Evolutionary conservation across 2,888 invertebrate species (phyloP).

Genomic region (Acronicta psi): DNA sequence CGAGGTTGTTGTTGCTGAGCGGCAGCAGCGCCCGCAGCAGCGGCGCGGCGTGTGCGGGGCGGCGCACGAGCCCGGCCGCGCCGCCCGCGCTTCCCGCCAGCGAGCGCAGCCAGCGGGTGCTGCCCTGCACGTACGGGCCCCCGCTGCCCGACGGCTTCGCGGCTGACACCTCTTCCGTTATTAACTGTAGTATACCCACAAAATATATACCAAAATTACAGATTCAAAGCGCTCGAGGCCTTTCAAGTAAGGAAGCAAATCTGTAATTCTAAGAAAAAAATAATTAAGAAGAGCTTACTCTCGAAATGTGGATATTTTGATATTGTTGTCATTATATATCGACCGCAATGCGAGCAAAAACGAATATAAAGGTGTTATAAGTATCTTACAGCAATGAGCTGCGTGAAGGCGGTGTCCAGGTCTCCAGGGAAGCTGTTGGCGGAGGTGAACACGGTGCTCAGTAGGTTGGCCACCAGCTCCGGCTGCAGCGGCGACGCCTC

Average conservation of each 20-base stretch:
- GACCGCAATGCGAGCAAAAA: no score
- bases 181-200: no score
- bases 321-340: no score
- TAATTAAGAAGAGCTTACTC: no score
- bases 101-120: constrained; percentile 61
- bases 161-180: constrained; percentile 62
- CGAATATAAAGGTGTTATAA: no score
- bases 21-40: constrained; percentile 72
- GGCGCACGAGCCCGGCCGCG: constrained; percentile 60
- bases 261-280: no score
- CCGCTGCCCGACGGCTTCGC: constrained; percentile 7
- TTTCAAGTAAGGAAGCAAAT: no score
- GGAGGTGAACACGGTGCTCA: constrained; percentile 72
- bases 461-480: constrained; percentile 68
- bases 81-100: constrained; percentile 49
- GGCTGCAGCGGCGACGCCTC: constrained; percentile 59
- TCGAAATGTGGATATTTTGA: no score
- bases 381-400: constrained; percentile 71
- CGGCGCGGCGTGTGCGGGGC: constrained; percentile 70
- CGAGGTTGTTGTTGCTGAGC: constrained; percentile 46
- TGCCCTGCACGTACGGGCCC: constrained; percentile 51
- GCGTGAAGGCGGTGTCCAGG: constrained; percentile 73
- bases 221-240: no score
- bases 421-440: constrained; percentile 69
- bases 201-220: no score